Conservation (phyloP, 2,113 vertebrate species). For the Numenius arquata region DNA sequence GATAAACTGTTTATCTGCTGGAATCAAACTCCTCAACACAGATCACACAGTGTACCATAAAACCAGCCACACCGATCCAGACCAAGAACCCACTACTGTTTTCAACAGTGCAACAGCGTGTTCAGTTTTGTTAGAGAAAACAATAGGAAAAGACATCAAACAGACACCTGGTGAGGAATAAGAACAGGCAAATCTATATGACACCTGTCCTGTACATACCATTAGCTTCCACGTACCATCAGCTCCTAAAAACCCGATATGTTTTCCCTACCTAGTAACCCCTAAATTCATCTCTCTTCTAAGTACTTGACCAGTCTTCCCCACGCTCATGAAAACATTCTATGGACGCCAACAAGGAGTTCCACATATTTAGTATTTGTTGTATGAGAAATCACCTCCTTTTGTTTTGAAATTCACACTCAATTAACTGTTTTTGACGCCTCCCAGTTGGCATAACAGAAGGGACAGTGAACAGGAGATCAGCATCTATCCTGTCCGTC, state of each 20-base stretch:
- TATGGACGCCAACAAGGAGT: background rate
- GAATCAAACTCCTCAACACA: background rate
- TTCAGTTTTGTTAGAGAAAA: background rate
- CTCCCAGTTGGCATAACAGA: background rate
- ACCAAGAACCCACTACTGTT: background rate
- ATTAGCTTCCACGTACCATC: background rate
- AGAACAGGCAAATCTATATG: fast-evolving
- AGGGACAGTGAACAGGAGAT: background rate
- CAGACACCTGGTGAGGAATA: fast-evolving
- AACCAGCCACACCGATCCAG: background rate
- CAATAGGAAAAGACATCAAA: background rate
- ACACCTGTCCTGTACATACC: fast-evolving
- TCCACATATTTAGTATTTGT: background rate
- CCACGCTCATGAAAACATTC: background rate
- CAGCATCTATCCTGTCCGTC: background rate
- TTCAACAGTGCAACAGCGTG: background rate
- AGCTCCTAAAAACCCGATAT: background rate
- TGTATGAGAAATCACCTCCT: background rate
- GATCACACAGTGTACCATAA: background rate
- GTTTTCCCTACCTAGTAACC: background rate
- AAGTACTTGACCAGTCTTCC: background rate
- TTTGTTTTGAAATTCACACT: background rate
- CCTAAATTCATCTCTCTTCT: background rate
- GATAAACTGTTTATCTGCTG: background rate
- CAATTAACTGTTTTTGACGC: background rate